Conservation (phyloP, 2,888 invertebrate genomes). For the Mechanitis messenoides region DNA sequence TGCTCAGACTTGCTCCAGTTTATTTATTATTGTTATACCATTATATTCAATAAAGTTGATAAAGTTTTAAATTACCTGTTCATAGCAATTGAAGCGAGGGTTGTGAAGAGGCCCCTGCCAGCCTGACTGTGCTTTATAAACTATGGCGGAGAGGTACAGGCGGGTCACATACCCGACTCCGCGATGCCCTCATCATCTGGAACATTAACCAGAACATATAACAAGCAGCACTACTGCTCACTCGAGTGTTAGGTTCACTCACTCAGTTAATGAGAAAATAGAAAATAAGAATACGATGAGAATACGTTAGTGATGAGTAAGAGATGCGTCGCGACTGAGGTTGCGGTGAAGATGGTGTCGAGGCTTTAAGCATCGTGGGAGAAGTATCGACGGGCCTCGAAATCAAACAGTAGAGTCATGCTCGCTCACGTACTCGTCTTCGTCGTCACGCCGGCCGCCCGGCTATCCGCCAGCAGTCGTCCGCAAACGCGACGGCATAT, state of each 20-base stretch:
- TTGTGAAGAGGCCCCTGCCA: too few species aligned
- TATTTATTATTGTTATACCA: too few species aligned
- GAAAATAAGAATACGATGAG: neutral
- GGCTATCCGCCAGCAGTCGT: slow-evolving; percentile 9
- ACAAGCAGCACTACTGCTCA: neutral
- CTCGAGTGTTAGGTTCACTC: neutral
- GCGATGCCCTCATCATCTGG: slow-evolving; percentile 97
- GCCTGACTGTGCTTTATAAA: too few species aligned
- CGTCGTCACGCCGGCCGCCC: neutral
- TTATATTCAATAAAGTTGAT: too few species aligned
- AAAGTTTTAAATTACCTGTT: too few species aligned
- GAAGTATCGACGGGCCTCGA: neutral
- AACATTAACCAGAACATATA: slow-evolving; percentile 49
- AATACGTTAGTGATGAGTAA: slow-evolving; percentile 3
- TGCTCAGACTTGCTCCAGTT: too few species aligned
- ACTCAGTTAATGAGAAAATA: too few species aligned
- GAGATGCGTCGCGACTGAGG: neutral
- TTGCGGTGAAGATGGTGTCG: neutral
- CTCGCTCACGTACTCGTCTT: slow-evolving; percentile 10
- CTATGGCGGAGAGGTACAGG: neutral
- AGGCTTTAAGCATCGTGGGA: neutral
- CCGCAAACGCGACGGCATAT: neutral
- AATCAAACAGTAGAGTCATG: slow-evolving; percentile 7
- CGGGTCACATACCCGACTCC: slow-evolving; percentile 90
- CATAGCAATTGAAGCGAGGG: too few species aligned